Evolutionary conservation across 2,888 invertebrate species (phyloP).

Genomic region (Plusia festucae): DNA sequence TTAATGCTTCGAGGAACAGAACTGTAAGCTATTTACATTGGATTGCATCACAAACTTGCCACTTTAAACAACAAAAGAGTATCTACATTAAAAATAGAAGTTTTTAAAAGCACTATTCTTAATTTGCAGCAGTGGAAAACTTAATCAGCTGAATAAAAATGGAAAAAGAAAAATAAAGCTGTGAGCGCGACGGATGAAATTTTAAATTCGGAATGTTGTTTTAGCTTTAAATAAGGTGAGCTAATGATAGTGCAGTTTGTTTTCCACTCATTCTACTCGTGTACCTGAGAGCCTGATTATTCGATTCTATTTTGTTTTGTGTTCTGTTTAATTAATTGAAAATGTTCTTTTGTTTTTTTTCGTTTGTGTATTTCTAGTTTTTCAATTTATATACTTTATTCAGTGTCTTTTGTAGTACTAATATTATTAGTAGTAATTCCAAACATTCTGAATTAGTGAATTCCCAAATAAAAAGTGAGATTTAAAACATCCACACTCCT

Average conservation of each 20-base stretch:
- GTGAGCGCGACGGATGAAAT: slow-evolving; percentile 23
- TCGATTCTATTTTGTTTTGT: neutral
- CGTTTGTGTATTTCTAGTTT: no score
- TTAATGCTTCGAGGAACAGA: slow-evolving; percentile 49
- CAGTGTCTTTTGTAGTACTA: no score
- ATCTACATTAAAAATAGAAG: slow-evolving; percentile 63
- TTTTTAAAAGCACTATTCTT: slow-evolving; percentile 48
- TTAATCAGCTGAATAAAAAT: slow-evolving; percentile 48
- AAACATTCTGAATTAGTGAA: neutral
- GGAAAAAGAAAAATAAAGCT: no score
- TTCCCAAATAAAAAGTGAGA: neutral
- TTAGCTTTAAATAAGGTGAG: slow-evolving; percentile 19
- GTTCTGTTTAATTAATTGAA: neutral
- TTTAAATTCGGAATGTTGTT: slow-evolving; percentile 35
- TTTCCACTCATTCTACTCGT: neutral
- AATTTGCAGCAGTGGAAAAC: slow-evolving; percentile 55
- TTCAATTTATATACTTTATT: no score
- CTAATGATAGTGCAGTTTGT: slow-evolving; percentile 7
- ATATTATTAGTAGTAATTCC: no score
- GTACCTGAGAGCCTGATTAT: neutral
- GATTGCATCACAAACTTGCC: slow-evolving; percentile 61
- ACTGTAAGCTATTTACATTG: slow-evolving; percentile 64
- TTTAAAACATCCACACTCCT: neutral
- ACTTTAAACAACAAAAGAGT: slow-evolving; percentile 52
- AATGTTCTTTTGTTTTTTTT: neutral